A percentile compares a stretch with the other conserved stretches of the same genome.
phyloP scores from a whole-genome alignment of 2,888 invertebrate species.

The Apamea sordens region DNA sequence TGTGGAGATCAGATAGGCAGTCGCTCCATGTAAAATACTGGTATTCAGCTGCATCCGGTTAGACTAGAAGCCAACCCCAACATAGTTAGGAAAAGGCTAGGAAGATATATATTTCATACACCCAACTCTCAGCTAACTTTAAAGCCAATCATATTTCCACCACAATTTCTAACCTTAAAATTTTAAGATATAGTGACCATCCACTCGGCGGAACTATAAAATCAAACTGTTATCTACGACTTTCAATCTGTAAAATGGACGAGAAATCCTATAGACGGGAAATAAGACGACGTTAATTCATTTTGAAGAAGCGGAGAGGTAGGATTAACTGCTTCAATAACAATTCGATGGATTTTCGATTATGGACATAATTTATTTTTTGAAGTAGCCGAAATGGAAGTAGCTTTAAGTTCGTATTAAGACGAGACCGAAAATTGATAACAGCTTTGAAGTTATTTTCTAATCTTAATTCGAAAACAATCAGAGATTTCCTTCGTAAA shows the following conservation, averaged over 20 bases:
- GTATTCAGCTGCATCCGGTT: too few species aligned
- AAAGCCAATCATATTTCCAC: constrained; percentile 48
- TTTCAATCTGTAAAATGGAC: constrained; percentile 73
- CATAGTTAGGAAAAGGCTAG: too few species aligned
- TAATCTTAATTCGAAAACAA: too few species aligned
- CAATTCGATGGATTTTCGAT: constrained; percentile 28
- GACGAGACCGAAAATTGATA: too few species aligned
- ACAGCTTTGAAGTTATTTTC: neutral
- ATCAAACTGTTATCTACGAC: constrained; percentile 66
- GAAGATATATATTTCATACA: constrained; percentile 4
- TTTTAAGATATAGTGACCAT: constrained; percentile 49
- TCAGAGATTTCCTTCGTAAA: too few species aligned
- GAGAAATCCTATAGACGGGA: constrained; percentile 66
- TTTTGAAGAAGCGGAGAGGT: constrained; percentile 54
- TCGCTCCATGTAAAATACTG: too few species aligned
- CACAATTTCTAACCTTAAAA: constrained; percentile 54
- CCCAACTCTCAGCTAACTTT: constrained; percentile 12
- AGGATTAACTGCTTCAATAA: constrained; percentile 21
- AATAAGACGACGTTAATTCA: constrained; percentile 68
- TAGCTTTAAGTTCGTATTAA: neutral
- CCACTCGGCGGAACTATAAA: constrained; percentile 57
- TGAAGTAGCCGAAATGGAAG: neutral
- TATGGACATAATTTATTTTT: neutral
- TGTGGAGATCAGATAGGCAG: too few species aligned
- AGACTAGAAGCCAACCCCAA: too few species aligned